These are phyloP conservation scores for Cryptus viduatorius DNA, from an alignment of 2,888 invertebrate species.

Conservation along the genomic window DNA sequence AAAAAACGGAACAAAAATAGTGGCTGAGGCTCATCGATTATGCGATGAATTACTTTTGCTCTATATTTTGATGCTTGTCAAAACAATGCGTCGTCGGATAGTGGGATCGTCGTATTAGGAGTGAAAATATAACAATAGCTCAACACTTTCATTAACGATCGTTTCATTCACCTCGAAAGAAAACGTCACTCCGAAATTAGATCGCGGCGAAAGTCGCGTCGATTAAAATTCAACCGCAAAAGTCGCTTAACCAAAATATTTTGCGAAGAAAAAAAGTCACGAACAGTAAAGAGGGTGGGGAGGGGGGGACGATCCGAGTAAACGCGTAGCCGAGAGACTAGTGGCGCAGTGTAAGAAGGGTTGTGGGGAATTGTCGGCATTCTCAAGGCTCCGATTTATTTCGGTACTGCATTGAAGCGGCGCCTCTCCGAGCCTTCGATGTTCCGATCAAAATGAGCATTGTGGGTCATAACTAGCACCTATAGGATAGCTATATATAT, in stretches of 20 bases:
- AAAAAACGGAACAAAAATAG: not conserved
- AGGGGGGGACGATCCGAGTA: constrained; percentile 45
- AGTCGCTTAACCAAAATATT: constrained; percentile 7
- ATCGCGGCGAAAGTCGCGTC: constrained; percentile 1
- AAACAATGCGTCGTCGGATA: not conserved
- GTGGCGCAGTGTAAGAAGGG: constrained; percentile 65
- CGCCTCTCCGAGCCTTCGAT: constrained; percentile 54
- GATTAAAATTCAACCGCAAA: not conserved
- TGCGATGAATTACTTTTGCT: not conserved
- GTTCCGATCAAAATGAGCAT: constrained; percentile 57
- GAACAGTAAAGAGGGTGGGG: constrained; percentile 4
- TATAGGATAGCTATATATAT: not conserved
- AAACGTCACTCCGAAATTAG: not conserved
- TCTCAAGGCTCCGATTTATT: constrained; percentile 68
- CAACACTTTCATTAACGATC: not conserved
- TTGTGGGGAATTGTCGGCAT: constrained; percentile 59
- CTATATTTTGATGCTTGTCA: not conserved
- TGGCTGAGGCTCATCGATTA: not conserved
- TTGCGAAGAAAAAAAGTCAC: not conserved
- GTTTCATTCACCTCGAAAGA: not conserved
- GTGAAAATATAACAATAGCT: constrained; percentile 16
- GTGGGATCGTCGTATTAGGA: not conserved
- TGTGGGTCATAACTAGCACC: constrained; percentile 28
- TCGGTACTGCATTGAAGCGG: constrained; percentile 61
- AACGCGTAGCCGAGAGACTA: constrained; percentile 43